These are phyloP conservation scores for Epistrophe grossulariae DNA, from an alignment of 2,888 invertebrate genomes.

Conservation along the genomic window DNA sequence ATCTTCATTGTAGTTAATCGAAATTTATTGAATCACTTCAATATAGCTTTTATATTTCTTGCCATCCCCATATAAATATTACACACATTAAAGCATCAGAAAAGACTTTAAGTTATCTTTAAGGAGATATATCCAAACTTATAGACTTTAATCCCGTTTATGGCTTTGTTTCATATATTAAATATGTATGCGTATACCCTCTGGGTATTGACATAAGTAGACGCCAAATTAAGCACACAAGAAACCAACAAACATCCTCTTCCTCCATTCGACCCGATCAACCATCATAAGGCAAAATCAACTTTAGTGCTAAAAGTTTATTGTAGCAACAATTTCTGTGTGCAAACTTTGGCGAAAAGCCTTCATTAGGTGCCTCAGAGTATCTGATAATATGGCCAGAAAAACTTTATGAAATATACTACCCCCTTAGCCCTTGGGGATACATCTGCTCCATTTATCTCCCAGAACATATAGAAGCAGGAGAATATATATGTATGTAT, in stretches of 20 bases:
- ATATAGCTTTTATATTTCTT: no score
- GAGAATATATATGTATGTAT: no score
- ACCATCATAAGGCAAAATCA: constrained; percentile 25
- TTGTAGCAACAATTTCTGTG: constrained; percentile 23
- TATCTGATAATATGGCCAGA: constrained; percentile 57
- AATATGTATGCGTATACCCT: constrained; percentile 1
- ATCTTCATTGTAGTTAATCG: no score
- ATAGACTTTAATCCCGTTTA: constrained; percentile 5
- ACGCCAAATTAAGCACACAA: constrained; percentile 18
- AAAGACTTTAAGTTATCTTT: not conserved
- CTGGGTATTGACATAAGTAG: constrained; percentile 16
- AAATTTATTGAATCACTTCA: no score
- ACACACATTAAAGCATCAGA: no score
- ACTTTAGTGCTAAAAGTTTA: constrained; percentile 44
- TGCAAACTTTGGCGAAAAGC: constrained; percentile 31
- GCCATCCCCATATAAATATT: no score
- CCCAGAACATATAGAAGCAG: not conserved
- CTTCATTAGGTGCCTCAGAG: constrained; percentile 52
- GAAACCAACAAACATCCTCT: constrained; percentile 5
- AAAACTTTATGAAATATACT: constrained; percentile 38
- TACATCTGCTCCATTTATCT: constrained; percentile 34
- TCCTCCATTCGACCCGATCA: constrained; percentile 7
- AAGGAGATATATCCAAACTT: not conserved
- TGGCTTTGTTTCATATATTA: constrained; percentile 1
- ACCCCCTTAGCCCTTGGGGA: constrained; percentile 5